phyloP scores from a whole-genome alignment of 2,888 invertebrate genomes.

The Yponomeuta cagnagella region DNA sequence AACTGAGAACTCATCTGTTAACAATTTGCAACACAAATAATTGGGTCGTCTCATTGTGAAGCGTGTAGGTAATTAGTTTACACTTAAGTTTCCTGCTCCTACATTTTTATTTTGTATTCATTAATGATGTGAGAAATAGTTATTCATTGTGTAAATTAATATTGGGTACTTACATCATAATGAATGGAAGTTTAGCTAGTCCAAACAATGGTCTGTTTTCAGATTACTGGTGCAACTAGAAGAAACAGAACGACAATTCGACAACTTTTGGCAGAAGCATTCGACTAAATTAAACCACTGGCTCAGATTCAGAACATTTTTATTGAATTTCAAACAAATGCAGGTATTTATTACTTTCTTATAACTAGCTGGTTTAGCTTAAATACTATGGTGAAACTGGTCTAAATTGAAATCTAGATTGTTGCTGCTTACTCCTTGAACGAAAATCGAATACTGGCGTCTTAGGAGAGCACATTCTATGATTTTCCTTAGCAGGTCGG shows the following conservation, averaged over 20 bases:
- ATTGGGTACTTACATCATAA: no score
- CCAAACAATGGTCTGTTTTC: slow-evolving; percentile 22
- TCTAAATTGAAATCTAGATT: slow-evolving; percentile 52
- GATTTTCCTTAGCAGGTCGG: slow-evolving; percentile 53
- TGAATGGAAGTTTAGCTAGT: no score
- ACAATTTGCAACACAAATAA: no score
- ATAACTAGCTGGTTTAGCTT: neutral
- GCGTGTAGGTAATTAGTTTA: no score
- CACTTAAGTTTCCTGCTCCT: no score
- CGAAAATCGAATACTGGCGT: slow-evolving; percentile 66
- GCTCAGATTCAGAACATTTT: slow-evolving; percentile 92
- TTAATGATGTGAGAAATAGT: no score
- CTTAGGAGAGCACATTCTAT: slow-evolving; percentile 42
- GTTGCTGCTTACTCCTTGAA: slow-evolving; percentile 35
- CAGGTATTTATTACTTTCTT: slow-evolving; percentile 70
- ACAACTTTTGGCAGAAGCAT: slow-evolving; percentile 95
- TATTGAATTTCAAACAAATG: slow-evolving; percentile 94
- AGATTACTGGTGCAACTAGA: slow-evolving; percentile 94
- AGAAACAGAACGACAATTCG: slow-evolving; percentile 95
- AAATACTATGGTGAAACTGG: slow-evolving; percentile 44
- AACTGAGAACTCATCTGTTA: no score
- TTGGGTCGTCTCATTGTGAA: no score
- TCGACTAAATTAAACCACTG: slow-evolving; percentile 92
- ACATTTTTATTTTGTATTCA: no score
- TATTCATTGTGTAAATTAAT: no score